Evolutionary conservation across 2,797 vertebrate species (phyloP).

Genomic region (Echiichthys vipera): DNA sequence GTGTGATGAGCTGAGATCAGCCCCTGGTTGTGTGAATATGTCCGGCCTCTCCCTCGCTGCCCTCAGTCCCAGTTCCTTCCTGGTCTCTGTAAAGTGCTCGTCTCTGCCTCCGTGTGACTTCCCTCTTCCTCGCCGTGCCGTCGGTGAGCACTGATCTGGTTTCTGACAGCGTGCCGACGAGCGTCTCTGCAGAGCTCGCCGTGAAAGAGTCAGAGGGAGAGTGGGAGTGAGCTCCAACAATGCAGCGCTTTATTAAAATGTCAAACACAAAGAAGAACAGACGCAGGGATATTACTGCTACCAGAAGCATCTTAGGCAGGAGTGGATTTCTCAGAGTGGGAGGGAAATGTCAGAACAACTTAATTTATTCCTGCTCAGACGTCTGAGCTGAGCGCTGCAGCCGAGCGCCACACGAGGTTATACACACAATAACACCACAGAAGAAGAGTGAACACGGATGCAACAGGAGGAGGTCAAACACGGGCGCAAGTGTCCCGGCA

Average conservation of each 20-base stretch:
- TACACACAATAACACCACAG: neutral
- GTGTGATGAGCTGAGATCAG: no score
- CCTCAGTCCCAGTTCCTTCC: slow-evolving; percentile 43
- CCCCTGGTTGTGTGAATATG: no score
- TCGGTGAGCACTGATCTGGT: slow-evolving; percentile 61
- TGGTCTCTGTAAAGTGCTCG: no score
- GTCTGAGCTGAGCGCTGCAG: slow-evolving; percentile 25
- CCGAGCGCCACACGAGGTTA: no score
- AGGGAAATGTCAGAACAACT: slow-evolving; percentile 59
- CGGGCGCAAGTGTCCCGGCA: no score
- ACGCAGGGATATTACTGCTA: slow-evolving; percentile 63
- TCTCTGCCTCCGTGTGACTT: slow-evolving; percentile 16
- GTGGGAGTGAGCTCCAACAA: slow-evolving; percentile 72
- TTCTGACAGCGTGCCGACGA: slow-evolving; percentile 60
- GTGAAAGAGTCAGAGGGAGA: slow-evolving; percentile 65
- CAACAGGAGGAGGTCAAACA: neutral
- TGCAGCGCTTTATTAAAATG: slow-evolving; percentile 74
- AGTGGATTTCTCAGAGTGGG: slow-evolving; percentile 62
- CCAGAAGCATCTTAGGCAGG: slow-evolving; percentile 71
- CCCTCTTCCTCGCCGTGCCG: slow-evolving; percentile 40
- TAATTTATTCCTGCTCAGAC: slow-evolving; percentile 63
- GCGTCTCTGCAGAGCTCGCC: slow-evolving; percentile 60
- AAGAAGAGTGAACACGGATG: neutral
- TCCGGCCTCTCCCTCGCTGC: slow-evolving; percentile 18
- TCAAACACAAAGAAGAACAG: slow-evolving; percentile 73